Evolutionary conservation across 1,140 invertebrate species (phyloP).

Genomic region (Heliconius eleuchia): DNA sequence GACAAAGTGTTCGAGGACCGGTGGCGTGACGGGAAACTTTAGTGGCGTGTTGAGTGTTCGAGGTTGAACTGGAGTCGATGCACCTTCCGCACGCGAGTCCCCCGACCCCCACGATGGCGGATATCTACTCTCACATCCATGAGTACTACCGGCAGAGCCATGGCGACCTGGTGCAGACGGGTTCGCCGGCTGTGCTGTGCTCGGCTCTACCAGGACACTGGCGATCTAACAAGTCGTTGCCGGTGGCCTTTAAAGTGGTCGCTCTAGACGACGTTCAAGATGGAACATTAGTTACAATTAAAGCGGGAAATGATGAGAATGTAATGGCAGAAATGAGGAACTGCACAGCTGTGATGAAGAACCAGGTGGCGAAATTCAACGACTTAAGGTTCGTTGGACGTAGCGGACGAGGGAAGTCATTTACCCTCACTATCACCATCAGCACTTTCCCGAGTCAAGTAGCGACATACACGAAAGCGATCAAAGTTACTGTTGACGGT

Average conservation of each 20-base stretch:
- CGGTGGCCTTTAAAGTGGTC: slow-evolving; percentile 95
- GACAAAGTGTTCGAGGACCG: slow-evolving; percentile 55
- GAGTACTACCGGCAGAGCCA: slow-evolving; percentile 93
- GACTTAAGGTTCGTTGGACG: slow-evolving; percentile 98
- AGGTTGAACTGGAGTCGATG: slow-evolving; percentile 76
- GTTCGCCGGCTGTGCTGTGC: slow-evolving; percentile 95
- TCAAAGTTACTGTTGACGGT: slow-evolving; percentile 99
- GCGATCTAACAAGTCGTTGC: slow-evolving; percentile 98
- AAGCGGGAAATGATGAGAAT: slow-evolving; percentile 98
- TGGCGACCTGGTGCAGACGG: slow-evolving; percentile 94
- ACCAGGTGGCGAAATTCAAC: slow-evolving; percentile 98
- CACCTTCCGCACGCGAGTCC: slow-evolving; percentile 78
- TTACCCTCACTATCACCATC: slow-evolving; percentile 97
- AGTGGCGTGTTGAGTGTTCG: slow-evolving; percentile 68
- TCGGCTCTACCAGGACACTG: slow-evolving; percentile 94
- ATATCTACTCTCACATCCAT: slow-evolving; percentile 86
- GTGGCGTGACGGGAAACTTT: slow-evolving; percentile 67
- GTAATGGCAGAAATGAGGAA: slow-evolving; percentile 96
- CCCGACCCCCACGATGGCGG: slow-evolving; percentile 83
- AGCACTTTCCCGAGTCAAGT: slow-evolving; percentile 95
- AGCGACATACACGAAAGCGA: slow-evolving; percentile 96
- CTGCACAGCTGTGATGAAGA: slow-evolving; percentile 96
- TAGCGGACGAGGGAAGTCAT: slow-evolving; percentile 96
- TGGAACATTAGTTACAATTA: slow-evolving; percentile 95
- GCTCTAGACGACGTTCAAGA: slow-evolving; percentile 95